A percentile compares a stretch with the other conserved stretches of the same genome.
These are phyloP conservation scores for Kuschelorhynchus macadamiae DNA, from an alignment of 2,888 invertebrate species.

Conservation along the genomic window DNA sequence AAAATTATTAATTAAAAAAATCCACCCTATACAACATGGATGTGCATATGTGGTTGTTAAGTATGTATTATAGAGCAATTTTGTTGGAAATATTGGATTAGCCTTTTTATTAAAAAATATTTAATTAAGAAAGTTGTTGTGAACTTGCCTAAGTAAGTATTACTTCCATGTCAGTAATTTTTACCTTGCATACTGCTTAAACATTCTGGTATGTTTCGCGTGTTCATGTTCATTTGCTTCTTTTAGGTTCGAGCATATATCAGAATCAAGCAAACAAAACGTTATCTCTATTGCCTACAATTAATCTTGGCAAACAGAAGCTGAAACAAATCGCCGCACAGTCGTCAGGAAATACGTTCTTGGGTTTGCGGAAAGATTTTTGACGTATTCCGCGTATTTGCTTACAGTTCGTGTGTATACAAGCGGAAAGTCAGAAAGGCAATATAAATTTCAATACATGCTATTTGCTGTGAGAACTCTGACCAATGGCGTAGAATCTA, in stretches of 20 bases:
- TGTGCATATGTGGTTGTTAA: too few species aligned
- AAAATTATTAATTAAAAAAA: too few species aligned
- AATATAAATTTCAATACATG: constrained; percentile 26
- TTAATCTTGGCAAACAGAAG: constrained; percentile 23
- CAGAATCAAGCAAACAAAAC: background rate
- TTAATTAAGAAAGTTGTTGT: too few species aligned
- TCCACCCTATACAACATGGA: too few species aligned
- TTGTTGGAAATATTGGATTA: too few species aligned
- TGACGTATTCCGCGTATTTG: constrained; percentile 33
- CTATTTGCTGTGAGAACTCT: constrained; percentile 5
- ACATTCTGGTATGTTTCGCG: too few species aligned
- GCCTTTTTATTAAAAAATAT: too few species aligned
- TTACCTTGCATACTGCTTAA: too few species aligned
- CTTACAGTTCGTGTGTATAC: constrained; percentile 32
- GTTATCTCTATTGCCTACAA: constrained; percentile 1
- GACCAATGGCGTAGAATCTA: constrained; percentile 22
- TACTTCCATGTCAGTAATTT: too few species aligned
- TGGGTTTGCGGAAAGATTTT: constrained; percentile 37
- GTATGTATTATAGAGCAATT: too few species aligned
- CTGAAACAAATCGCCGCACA: constrained; percentile 15
- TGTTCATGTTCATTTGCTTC: background rate
- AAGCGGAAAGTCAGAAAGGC: constrained; percentile 34
- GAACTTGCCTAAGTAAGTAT: too few species aligned
- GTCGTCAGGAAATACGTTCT: constrained; percentile 36
- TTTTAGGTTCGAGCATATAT: background rate